Evolutionary conservation across 2,797 vertebrate species (phyloP), one percentile per base, ranked within the genome.

Genomic region (Hyperoplus lanceolatus): DNA sequence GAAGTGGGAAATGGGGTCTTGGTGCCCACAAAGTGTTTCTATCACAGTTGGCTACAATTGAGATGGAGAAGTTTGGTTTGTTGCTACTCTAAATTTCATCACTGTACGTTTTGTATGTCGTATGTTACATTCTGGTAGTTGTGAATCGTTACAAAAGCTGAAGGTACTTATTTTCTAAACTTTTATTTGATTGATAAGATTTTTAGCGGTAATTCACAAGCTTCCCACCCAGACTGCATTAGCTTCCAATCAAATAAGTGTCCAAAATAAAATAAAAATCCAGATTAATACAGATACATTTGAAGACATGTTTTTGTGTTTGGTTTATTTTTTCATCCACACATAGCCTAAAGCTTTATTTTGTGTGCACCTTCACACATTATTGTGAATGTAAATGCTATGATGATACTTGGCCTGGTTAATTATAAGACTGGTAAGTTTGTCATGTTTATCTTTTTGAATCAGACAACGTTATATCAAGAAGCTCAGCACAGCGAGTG

Each of bases 21-120:
- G 21, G 81, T 82, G 85, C 89, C 87, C 89, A 29, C 29, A 91
- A 87, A 62, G 42, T 41, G 39, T 67, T 68, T 57, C 16, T 55
- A 18, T 39, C 53, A 48, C 50, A 67, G 46, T 45, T n/a, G 46
- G 39, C 39, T 41, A 2, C 12, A 42, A 46, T 18, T 50, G 29
- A 29, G 29, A 29, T 29, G 29, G 29, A 12, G 14, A 41, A 5
- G 3, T 42, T 72, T 63, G 4, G 8, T 50, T 55, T 76, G 18
- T 42, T 39, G 16, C 58, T 53, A 2, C 21, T 56, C 48, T 41
- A 29, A 29, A 29, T 29, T 29, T 29, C 29, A 29, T 29, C 29
- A 29, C 29, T 29, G 29, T 29, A 3, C 5, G 3, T 15, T 29
- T 18, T 38, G 72, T 73, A n/a, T 64, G 14, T 57, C 21, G 18